phyloP scores from a whole-genome alignment of 2,113 vertebrate genomes.

The Ceyx cyanopectus region DNA sequence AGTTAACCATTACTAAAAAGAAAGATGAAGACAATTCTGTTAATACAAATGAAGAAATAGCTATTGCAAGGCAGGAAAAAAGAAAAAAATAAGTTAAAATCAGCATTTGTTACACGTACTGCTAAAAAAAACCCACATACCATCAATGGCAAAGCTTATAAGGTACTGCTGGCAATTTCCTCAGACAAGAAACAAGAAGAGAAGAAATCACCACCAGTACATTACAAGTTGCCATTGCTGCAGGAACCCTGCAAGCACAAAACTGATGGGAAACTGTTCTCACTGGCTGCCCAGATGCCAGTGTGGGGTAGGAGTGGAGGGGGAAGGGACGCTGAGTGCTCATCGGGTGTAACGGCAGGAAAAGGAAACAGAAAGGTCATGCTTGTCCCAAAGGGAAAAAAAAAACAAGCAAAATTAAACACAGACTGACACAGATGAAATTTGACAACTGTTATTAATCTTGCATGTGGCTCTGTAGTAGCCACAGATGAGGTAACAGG shows the following conservation, averaged over 20 bases:
- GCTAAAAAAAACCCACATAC: constrained; percentile 31
- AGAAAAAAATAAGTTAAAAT: constrained; percentile 3
- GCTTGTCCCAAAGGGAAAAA: constrained; percentile 64
- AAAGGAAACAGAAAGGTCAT: constrained; percentile 76
- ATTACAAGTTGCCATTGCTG: constrained; percentile 33
- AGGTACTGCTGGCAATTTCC: constrained; percentile 81
- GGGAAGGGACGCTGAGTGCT: constrained; percentile 78
- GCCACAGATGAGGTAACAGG: neutral
- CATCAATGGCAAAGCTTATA: constrained; percentile 39
- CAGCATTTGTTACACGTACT: constrained; percentile 32
- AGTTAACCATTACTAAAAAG: constrained; percentile 53
- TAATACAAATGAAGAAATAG: constrained; percentile 40
- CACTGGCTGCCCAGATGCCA: constrained; percentile 89
- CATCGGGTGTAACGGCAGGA: constrained; percentile 69
- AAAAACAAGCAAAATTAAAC: constrained; percentile 54
- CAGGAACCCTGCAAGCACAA: constrained; percentile 93
- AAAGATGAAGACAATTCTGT: neutral
- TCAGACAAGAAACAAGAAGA: neutral
- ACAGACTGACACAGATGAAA: constrained; percentile 12
- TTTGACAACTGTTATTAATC: constrained; percentile 6
- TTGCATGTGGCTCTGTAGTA: neutral
- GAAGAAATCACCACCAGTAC: constrained; percentile 74
- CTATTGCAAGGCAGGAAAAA: neutral
- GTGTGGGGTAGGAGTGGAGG: constrained; percentile 85
- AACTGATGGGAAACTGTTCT: constrained; percentile 97